A percentile compares a stretch with the other conserved stretches of the same genome.
phyloP scores from a whole-genome alignment of 1,140 invertebrate genomes.

The Drosophila sproati region DNA sequence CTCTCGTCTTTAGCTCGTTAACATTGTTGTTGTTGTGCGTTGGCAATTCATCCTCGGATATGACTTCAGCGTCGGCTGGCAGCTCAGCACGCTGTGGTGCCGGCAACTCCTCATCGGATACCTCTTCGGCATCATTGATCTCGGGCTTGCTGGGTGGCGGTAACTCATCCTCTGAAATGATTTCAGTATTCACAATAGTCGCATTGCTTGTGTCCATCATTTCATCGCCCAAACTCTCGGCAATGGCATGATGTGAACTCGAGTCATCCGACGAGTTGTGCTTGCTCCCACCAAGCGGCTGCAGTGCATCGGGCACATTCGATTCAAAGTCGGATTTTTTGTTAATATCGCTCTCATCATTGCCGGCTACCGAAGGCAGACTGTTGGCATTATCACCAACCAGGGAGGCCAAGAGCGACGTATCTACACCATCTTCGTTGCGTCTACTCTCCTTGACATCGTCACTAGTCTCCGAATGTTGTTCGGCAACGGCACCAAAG shows the following conservation, averaged over 20 bases:
- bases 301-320: slow-evolving; percentile 36
- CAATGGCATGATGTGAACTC: slow-evolving; percentile 64
- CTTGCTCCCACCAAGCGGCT: slow-evolving; percentile 48
- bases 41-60: slow-evolving; percentile 92
- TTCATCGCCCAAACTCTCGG: slow-evolving; percentile 62
- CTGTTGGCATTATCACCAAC: slow-evolving; percentile 84
- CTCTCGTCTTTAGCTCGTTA: slow-evolving; percentile 86
- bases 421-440: slow-evolving; percentile 63
- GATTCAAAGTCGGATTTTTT: slow-evolving; percentile 72
- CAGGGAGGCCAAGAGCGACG: slow-evolving; percentile 74
- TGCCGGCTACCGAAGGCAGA: slow-evolving; percentile 84
- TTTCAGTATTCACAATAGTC: slow-evolving; percentile 88
- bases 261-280: slow-evolving; percentile 70
- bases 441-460: slow-evolving; percentile 60
- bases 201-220: slow-evolving; percentile 68
- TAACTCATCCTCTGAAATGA: slow-evolving; percentile 89
- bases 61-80: slow-evolving; percentile 92
- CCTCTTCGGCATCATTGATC: slow-evolving; percentile 87
- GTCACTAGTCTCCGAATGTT: slow-evolving; percentile 79
- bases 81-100: slow-evolving; percentile 90
- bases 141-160: slow-evolving; percentile 81
- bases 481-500: slow-evolving; percentile 62
- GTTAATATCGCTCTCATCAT: slow-evolving; percentile 66
- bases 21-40: slow-evolving; percentile 79
- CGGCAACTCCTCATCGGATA: slow-evolving; percentile 91